phyloP scores from a whole-genome alignment of 92 coral and sea anemone genomes.

The Porites evermanni region DNA sequence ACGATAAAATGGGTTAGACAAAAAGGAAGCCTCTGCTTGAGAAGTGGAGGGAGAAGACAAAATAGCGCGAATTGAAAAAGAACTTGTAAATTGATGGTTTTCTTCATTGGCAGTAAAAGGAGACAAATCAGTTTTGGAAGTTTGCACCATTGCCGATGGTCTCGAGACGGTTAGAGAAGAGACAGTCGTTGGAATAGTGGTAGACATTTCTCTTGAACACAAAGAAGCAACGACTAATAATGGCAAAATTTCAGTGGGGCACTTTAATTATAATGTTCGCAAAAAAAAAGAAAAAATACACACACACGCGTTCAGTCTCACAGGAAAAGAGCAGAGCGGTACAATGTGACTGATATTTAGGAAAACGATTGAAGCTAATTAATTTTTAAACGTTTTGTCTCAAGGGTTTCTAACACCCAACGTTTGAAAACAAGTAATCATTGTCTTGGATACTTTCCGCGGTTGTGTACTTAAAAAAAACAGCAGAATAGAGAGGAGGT shows the following conservation, averaged over 20 bases:
- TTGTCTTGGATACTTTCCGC: no score
- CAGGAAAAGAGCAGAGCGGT: not conserved
- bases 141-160: not conserved
- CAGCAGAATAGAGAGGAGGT: not conserved
- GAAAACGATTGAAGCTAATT: no score
- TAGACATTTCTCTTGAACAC: not conserved
- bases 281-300: not conserved
- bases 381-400: no score
- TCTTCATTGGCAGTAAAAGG: not conserved
- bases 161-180: not conserved
- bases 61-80: slow-evolving; percentile 45
- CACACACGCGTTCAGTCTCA: slow-evolving; percentile 23
- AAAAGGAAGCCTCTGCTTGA: not conserved
- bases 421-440: no score
- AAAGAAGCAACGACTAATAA: not conserved
- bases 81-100: slow-evolving; percentile 36
- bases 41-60: slow-evolving; percentile 29
- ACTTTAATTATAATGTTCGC: not conserved
- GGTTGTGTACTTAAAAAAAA: no score
- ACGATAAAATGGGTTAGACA: not conserved
- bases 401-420: no score
- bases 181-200: not conserved
- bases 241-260: not conserved
- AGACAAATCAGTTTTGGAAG: not conserved
- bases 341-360: not conserved